These are phyloP conservation scores for Diglossa cyanea DNA, from an alignment of 2,797 vertebrate species.

Conservation along the genomic window DNA sequence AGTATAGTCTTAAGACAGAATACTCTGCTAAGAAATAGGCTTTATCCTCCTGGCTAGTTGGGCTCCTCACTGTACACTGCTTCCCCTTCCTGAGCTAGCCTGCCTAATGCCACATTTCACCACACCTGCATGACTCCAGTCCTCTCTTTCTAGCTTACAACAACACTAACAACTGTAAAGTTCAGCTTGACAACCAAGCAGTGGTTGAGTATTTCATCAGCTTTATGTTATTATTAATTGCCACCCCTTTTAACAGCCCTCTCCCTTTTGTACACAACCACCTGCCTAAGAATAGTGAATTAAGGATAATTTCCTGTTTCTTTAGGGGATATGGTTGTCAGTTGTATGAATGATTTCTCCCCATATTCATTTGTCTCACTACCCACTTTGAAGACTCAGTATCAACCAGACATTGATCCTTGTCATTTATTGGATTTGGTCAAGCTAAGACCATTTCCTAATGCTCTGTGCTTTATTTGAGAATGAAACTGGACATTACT, in stretches of 20 bases:
- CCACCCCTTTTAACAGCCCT: not conserved
- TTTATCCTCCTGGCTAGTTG: not conserved
- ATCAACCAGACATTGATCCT: not conserved
- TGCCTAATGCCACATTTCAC: not conserved
- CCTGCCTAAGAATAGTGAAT: not conserved
- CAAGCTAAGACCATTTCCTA: not conserved
- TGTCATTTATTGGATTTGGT: not conserved
- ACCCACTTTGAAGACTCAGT: not conserved
- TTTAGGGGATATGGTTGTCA: not conserved
- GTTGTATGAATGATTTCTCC: not conserved
- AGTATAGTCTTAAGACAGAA: not conserved
- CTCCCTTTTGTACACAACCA: not conserved
- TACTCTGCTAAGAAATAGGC: not conserved
- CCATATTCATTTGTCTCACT: not conserved
- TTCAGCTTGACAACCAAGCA: not conserved
- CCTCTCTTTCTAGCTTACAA: not conserved
- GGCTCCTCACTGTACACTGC: not conserved
- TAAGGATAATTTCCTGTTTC: not conserved
- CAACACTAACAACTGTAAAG: not conserved
- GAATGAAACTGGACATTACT: not conserved
- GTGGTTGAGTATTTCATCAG: not conserved
- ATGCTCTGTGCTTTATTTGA: not conserved
- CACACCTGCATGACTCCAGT: not conserved
- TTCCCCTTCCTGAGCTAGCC: not conserved
- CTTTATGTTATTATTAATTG: not conserved